Percentiles rank a stretch among this genome's conserved stretches.
Evolutionary conservation across 2,888 invertebrate species (phyloP).

Genomic region (Drosophila atripex): DNA sequence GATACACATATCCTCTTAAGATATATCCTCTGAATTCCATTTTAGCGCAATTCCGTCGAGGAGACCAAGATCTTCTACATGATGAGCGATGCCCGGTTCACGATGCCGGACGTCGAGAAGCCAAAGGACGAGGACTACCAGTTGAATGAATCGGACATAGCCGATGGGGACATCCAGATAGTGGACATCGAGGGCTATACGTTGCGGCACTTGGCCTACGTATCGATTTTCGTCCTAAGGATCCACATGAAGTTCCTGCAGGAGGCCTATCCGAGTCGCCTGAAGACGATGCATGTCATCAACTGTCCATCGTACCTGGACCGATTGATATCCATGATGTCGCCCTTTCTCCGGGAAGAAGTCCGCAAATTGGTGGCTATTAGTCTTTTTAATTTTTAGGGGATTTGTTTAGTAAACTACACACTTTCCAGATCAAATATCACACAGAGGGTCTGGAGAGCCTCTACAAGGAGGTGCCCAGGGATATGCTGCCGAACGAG

Average conservation of each 20-base stretch:
- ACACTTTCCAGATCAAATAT: slow-evolving; percentile 84
- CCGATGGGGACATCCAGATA: slow-evolving; percentile 87
- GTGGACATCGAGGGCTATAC: slow-evolving; percentile 88
- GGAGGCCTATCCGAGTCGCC: slow-evolving; percentile 88
- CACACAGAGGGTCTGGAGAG: slow-evolving; percentile 86
- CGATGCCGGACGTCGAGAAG: slow-evolving; percentile 40
- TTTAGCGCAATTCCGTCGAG: slow-evolving; percentile 71
- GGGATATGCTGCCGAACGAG: slow-evolving; percentile 86
- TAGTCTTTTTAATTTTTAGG: not conserved
- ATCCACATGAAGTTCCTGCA: slow-evolving; percentile 89
- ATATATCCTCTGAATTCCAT: no score
- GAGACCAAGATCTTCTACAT: slow-evolving; percentile 78
- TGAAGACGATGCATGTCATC: slow-evolving; percentile 88
- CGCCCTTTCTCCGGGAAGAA: slow-evolving; percentile 87
- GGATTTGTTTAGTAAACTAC: not conserved
- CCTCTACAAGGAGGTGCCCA: slow-evolving; percentile 86
- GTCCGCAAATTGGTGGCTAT: slow-evolving; percentile 85
- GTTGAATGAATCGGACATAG: slow-evolving; percentile 84
- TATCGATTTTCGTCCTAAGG: slow-evolving; percentile 86
- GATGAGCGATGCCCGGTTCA: slow-evolving; percentile 74
- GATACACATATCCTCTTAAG: not conserved
- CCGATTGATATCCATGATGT: slow-evolving; percentile 86
- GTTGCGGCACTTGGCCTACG: slow-evolving; percentile 86
- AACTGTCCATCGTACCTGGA: slow-evolving; percentile 87
- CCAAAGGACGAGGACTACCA: not conserved